Percentiles rank a stretch among this genome's conserved stretches.
Evolutionary conservation across 2,113 vertebrate species (phyloP).

Genomic region (Odobenus rosmarus): DNA sequence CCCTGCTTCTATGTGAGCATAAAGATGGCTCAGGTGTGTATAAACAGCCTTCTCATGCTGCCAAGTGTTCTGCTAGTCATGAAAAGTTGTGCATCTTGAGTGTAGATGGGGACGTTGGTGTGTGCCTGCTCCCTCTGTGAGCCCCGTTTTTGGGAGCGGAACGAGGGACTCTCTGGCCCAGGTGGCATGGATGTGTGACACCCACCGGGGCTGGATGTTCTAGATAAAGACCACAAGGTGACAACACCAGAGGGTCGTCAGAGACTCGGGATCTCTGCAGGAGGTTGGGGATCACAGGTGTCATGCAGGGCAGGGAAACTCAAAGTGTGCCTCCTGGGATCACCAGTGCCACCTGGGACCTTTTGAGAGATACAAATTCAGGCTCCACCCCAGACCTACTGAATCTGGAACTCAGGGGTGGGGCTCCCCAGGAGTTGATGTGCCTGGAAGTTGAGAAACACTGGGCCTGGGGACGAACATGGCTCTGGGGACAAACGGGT

Average conservation of each 20-base stretch:
- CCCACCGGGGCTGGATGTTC: not conserved
- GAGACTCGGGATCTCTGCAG: not conserved
- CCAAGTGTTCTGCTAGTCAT: not conserved
- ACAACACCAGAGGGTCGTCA: not conserved
- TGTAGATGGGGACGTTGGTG: not conserved
- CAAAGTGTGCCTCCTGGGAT: not conserved
- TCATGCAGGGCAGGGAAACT: not conserved
- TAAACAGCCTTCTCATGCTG: fast-evolving
- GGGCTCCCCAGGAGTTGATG: not conserved
- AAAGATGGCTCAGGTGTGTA: not conserved
- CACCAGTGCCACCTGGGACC: not conserved
- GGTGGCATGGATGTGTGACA: fast-evolving
- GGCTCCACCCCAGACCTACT: too few relatives aligned
- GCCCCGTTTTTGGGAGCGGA: not conserved
- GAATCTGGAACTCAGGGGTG: not conserved
- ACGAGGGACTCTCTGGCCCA: fast-evolving
- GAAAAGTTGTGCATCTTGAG: not conserved
- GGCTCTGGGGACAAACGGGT: not conserved
- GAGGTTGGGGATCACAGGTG: not conserved
- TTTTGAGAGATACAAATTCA: not conserved
- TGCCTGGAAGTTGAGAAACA: not conserved
- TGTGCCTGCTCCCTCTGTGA: not conserved
- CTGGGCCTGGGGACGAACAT: fast-evolving
- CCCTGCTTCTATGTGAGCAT: not conserved
- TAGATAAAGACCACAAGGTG: not conserved